These are phyloP conservation scores for Grapholita molesta DNA, from an alignment of 1,140 invertebrate genomes.

Conservation along the genomic window DNA sequence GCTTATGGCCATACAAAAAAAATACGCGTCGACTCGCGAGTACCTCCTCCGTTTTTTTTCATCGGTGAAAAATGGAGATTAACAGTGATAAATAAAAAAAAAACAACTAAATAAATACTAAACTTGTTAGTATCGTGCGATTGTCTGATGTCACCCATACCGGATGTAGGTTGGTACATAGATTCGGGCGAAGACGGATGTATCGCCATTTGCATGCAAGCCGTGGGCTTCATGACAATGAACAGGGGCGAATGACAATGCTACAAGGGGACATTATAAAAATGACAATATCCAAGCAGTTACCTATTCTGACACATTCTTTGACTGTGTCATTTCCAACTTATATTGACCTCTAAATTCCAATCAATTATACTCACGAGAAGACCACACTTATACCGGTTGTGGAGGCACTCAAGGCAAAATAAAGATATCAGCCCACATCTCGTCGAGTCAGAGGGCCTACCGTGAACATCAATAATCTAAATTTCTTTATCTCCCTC, in stretches of 20 bases:
- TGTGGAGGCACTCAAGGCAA: not conserved
- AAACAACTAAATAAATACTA: not conserved
- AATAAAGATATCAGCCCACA: not conserved
- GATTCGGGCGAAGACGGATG: constrained; percentile 68
- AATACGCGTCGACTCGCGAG: too few species aligned
- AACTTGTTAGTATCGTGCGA: constrained; percentile 24
- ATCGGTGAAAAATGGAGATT: not conserved
- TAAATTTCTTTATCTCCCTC: too few species aligned
- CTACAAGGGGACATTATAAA: constrained; percentile 12
- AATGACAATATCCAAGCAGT: not conserved
- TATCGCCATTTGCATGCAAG: constrained; percentile 64
- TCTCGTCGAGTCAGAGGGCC: not conserved
- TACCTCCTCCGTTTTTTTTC: too few species aligned
- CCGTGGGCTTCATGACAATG: constrained; percentile 52
- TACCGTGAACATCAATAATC: too few species aligned
- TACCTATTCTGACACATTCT: not conserved
- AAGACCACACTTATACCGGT: not conserved
- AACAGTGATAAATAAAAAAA: not conserved
- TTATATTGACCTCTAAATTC: not conserved
- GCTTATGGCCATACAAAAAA: too few species aligned
- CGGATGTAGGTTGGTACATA: constrained; percentile 55
- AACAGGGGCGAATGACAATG: constrained; percentile 36
- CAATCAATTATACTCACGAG: not conserved
- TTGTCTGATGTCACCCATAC: constrained; percentile 39
- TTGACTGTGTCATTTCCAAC: not conserved